phyloP scores from a whole-genome alignment of 2,113 vertebrate genomes.

The Cariama cristata region DNA sequence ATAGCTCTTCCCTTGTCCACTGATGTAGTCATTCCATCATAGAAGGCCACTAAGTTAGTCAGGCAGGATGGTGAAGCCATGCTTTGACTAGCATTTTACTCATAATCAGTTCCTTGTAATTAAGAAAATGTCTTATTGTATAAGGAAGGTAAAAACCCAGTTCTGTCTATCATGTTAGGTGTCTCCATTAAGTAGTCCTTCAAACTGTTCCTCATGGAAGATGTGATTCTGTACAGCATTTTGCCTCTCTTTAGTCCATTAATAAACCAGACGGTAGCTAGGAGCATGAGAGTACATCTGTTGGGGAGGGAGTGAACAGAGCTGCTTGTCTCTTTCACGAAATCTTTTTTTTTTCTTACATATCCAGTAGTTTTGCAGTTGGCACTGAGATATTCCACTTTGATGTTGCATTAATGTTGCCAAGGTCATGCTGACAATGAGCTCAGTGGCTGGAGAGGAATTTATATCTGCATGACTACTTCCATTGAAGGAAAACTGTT shows the following conservation, averaged over 20 bases:
- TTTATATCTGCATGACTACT: not conserved
- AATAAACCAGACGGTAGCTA: not conserved
- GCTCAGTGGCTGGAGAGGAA: not conserved
- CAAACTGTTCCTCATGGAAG: not conserved
- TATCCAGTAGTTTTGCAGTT: not conserved
- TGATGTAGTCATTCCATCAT: not conserved
- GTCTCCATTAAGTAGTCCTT: not conserved
- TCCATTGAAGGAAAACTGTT: not conserved
- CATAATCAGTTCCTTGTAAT: not conserved
- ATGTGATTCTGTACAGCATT: not conserved
- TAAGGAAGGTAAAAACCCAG: not conserved
- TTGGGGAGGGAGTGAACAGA: not conserved
- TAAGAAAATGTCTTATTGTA: not conserved
- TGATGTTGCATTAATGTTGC: not conserved
- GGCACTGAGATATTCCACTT: not conserved
- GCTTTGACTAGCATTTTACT: not conserved
- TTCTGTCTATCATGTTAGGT: not conserved
- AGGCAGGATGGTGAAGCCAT: not conserved
- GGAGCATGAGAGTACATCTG: not conserved
- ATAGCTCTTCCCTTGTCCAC: not conserved
- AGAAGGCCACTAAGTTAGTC: not conserved
- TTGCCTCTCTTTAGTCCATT: not conserved
- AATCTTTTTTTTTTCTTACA: not conserved
- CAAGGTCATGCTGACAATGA: conserved; percentile 6
- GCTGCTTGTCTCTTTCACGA: not conserved